These are phyloP conservation scores for Mobula birostris DNA, from an alignment of 2,113 vertebrate species.

Conservation along the genomic window DNA sequence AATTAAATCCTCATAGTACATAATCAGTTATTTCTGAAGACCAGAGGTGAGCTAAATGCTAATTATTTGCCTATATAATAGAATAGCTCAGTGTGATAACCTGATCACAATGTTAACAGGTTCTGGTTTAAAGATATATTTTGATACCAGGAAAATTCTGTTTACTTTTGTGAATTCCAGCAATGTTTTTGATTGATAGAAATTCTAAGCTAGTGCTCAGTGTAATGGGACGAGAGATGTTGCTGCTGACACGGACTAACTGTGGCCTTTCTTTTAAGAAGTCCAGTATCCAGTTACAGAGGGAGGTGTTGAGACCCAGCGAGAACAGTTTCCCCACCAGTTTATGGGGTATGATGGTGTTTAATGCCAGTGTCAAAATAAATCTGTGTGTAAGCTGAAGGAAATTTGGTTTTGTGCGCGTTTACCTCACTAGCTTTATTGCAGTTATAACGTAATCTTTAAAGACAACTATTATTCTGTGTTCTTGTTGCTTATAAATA, in stretches of 20 bases:
- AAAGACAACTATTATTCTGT: not conserved
- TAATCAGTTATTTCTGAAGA: not conserved
- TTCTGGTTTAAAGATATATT: not conserved
- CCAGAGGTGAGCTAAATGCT: not conserved
- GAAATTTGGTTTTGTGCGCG: not conserved
- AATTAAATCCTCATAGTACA: not conserved
- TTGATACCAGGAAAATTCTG: not conserved
- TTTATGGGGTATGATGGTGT: too few species aligned
- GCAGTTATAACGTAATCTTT: not conserved
- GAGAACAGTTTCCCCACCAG: too few species aligned
- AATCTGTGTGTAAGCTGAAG: not conserved
- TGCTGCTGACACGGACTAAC: too few species aligned
- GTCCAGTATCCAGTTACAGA: too few species aligned
- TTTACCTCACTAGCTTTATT: not conserved
- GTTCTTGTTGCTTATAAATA: too few species aligned
- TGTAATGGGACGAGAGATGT: too few species aligned
- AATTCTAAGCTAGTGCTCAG: too few species aligned
- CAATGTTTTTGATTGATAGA: not conserved
- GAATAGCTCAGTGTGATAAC: not conserved
- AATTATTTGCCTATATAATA: not conserved
- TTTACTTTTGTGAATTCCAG: not conserved
- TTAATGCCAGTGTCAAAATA: not conserved
- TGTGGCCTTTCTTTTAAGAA: too few species aligned
- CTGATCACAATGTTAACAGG: not conserved
- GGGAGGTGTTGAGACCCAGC: too few species aligned